Evolutionary conservation across 2,888 invertebrate genomes (phyloP).

Genomic region (Acleris laterana): DNA sequence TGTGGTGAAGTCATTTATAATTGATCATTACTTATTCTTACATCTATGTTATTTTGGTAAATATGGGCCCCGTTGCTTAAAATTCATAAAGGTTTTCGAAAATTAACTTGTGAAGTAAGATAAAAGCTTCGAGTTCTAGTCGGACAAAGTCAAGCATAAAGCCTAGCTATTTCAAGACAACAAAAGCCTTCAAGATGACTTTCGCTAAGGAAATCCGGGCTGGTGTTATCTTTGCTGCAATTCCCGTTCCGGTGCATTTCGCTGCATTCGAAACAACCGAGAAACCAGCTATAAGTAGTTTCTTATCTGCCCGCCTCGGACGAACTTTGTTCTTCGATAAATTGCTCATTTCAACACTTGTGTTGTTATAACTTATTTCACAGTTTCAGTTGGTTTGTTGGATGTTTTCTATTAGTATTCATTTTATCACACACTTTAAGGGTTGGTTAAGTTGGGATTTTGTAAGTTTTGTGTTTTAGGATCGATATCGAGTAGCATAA

Average conservation of each 20-base stretch:
- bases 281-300: conserved; percentile 25
- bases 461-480: too few species aligned
- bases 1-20: background rate
- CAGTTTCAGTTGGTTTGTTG: conserved; percentile 17
- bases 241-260: conserved; percentile 7
- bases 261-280: conserved; percentile 18
- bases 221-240: background rate
- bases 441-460: too few species aligned
- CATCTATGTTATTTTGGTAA: too few species aligned
- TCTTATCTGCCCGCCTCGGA: conserved; percentile 26
- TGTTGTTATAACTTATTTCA: conserved; percentile 21
- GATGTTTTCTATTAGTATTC: conserved; percentile 9
- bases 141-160: too few species aligned
- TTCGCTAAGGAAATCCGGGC: background rate
- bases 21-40: background rate
- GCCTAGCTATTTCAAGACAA: background rate
- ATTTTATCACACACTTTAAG: background rate
- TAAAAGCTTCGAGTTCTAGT: too few species aligned
- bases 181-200: conserved; percentile 1
- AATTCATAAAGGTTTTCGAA: too few species aligned
- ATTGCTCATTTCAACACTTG: conserved; percentile 33
- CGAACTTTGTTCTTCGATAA: conserved; percentile 30
- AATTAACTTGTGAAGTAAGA: too few species aligned
- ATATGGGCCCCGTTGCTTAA: too few species aligned
- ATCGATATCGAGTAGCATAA: too few species aligned